phyloP scores from a whole-genome alignment of 2,797 vertebrate genomes.

The Sebastes iracundus region DNA sequence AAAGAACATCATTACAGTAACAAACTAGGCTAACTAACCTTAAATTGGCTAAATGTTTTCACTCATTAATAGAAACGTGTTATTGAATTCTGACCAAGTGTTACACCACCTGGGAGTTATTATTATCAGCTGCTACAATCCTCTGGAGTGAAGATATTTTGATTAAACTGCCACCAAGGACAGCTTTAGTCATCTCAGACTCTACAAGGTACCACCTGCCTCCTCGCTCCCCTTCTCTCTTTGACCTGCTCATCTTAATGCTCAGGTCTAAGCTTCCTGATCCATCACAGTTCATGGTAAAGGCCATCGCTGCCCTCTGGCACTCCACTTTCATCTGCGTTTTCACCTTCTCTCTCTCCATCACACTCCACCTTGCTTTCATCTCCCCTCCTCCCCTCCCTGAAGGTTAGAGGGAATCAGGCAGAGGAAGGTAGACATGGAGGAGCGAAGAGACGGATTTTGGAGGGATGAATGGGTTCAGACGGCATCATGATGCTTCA shows the following conservation, averaged over 20 bases:
- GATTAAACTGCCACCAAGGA: neutral
- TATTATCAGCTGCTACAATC: neutral
- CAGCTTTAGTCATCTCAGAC: neutral
- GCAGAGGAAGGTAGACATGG: neutral
- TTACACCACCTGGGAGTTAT: neutral
- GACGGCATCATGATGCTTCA: neutral
- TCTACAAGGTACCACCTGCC: neutral
- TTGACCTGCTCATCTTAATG: conserved; percentile 27
- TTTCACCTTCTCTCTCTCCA: conserved; percentile 34
- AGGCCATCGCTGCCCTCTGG: conserved; percentile 60
- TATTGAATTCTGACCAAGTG: neutral
- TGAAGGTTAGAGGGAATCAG: conserved; percentile 20
- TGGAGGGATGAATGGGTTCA: neutral
- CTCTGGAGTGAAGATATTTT: neutral
- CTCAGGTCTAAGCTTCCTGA: conserved; percentile 45
- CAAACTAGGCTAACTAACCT: neutral
- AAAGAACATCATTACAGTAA: too few species aligned
- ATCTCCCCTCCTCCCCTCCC: conserved; percentile 13
- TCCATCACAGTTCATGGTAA: conserved; percentile 70
- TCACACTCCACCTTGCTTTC: conserved; percentile 37
- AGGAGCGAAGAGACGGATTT: neutral
- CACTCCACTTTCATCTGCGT: conserved; percentile 66
- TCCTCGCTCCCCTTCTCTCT: neutral
- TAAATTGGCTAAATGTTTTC: neutral
- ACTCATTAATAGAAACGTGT: neutral